Base-by-base conservation (phyloP, 2,888 invertebrate species). In the Thereva nobilitata region DNA sequence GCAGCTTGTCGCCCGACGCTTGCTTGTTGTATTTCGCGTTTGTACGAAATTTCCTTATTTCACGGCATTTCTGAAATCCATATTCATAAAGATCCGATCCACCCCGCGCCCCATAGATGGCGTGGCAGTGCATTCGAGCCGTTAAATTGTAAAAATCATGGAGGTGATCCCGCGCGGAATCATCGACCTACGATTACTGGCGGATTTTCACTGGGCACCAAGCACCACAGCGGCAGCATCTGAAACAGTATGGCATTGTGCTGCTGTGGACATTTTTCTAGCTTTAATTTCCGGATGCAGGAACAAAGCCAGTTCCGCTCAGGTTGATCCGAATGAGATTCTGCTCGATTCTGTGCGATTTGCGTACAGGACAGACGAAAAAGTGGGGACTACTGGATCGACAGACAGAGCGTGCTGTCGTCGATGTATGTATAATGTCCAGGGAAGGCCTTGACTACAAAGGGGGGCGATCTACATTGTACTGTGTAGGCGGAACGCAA, bases 231-330 rank as follows among this genome's bases (percentile, higher is more conserved):
- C 4, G 10, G 4, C 7, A 9, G 44, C 10, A 45, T n/a, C 10
- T 7, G 42, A 52, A 52, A 42, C 42, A 59, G 35, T 37, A n/a
- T 53, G 9, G 52, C 10, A 40, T 61, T 41, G 35, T 9, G n/a
- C 41, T 41, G 55, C 50, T 45, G 35, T 52, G 10, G 8, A 50
- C 37, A 40, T 63, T 68, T 68, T 68, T 59, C 61, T 54, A 52
- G 34, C 64, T 63, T 57, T 68, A 70, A 72, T 72, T 72, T 71
- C 71, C 70, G 73, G 73, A 73, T 72, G 72, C 71, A 70, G 64
- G 71, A 72, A 75, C 73, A 74, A 75, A 73, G 71, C 72, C 23
- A 74, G 74, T 75, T 75, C 74, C 75, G 75, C 73, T 73, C 72
- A 71, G 73, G 72, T 74, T 72, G 68, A 61, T 70, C 72, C 49